phyloP scores from a whole-genome alignment of 2,797 vertebrate genomes.

The Hippoglossus hippoglossus region DNA sequence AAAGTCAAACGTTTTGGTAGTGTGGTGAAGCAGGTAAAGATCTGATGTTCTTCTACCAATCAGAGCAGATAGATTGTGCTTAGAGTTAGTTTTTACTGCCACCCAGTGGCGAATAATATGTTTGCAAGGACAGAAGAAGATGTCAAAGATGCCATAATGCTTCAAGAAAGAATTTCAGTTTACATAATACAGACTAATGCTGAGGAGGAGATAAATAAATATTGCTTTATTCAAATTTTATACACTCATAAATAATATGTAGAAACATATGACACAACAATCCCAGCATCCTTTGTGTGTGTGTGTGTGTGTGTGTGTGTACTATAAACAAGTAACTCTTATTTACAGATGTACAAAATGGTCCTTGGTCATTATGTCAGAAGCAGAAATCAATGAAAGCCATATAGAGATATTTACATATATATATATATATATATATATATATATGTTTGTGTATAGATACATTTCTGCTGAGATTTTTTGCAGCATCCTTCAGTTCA shows the following conservation, averaged over 20 bases:
- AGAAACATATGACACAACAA: constrained; percentile 57
- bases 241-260: constrained; percentile 74
- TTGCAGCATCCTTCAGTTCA: background rate
- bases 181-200: no score
- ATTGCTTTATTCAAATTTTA: constrained; percentile 73
- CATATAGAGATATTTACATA: background rate
- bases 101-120: no score
- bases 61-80: no score
- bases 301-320: background rate
- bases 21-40: no score
- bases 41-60: no score
- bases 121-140: no score
- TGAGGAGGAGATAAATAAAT: constrained; percentile 62
- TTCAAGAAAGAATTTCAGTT: no score
- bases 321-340: constrained; percentile 34
- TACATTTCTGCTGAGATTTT: constrained; percentile 10
- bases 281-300: constrained; percentile 11
- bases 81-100: no score
- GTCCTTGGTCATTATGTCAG: constrained; percentile 83
- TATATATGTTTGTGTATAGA: background rate
- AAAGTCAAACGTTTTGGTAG: no score
- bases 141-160: no score
- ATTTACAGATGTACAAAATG: constrained; percentile 85
- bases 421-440: no score
- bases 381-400: constrained; percentile 11